phyloP scores from a whole-genome alignment of 1,140 invertebrate genomes.

The Penaeus vannamei region DNA sequence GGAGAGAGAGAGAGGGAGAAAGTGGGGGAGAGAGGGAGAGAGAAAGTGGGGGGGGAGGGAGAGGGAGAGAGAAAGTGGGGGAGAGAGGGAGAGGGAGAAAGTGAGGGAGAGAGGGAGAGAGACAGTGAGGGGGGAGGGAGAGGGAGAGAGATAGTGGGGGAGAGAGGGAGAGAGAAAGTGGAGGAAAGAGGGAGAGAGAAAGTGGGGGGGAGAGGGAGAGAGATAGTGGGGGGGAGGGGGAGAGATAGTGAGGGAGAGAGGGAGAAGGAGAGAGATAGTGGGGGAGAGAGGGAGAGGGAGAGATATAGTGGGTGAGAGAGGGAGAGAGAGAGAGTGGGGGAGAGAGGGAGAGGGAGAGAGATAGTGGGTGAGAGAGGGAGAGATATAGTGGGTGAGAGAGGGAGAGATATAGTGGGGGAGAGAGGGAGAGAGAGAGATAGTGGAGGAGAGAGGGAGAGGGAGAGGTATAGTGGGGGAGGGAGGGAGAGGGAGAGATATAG shows the following conservation, averaged over 20 bases:
- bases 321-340: too few species aligned
- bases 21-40: not conserved
- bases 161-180: not conserved
- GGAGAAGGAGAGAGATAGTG: not conserved
- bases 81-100: too few species aligned
- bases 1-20: not conserved
- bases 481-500: not conserved
- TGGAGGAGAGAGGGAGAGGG: too few species aligned
- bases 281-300: not conserved
- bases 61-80: not conserved
- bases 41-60: not conserved
- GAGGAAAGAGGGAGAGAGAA: not conserved
- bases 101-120: not conserved
- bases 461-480: not conserved
- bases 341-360: too few species aligned
- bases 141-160: not conserved
- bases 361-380: too few species aligned
- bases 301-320: too few species aligned
- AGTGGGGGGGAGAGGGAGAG: not conserved
- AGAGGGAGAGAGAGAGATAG: too few species aligned
- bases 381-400: too few species aligned
- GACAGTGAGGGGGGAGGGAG: not conserved
- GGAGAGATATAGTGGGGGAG: too few species aligned
- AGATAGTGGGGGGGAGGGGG: not conserved
- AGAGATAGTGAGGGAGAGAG: not conserved